These are phyloP conservation scores for Rhinopomastus cyanomelas DNA, from an alignment of 2,113 vertebrate genomes.

Conservation along the genomic window DNA sequence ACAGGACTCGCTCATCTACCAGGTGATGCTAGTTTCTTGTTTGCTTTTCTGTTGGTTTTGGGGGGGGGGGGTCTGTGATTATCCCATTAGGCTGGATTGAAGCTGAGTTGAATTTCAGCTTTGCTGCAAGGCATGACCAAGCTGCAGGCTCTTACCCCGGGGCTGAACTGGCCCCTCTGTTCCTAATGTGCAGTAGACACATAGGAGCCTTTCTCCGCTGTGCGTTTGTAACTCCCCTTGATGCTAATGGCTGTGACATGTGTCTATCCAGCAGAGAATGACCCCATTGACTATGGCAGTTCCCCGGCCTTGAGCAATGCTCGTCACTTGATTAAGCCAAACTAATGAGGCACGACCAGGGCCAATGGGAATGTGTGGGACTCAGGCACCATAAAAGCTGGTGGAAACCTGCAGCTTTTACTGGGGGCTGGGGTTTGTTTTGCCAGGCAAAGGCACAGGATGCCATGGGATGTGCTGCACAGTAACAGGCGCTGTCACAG, in stretches of 20 bases:
- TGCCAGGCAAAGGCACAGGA: background rate
- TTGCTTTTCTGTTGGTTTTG: background rate
- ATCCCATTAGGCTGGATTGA: background rate
- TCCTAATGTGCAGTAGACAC: background rate
- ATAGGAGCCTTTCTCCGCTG: constrained; percentile 45
- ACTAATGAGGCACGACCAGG: constrained; percentile 58
- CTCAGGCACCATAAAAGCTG: background rate
- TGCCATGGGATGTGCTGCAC: background rate
- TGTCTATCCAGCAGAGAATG: constrained; percentile 62
- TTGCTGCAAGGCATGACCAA: background rate
- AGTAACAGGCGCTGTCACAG: background rate
- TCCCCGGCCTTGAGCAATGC: background rate
- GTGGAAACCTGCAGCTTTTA: constrained; percentile 22
- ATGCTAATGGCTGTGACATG: constrained; percentile 68
- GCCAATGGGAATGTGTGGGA: constrained; percentile 40
- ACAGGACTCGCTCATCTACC: background rate
- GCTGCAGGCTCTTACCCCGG: background rate
- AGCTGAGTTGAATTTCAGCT: background rate
- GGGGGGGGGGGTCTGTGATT: too few species aligned
- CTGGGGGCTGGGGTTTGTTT: background rate
- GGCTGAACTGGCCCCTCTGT: constrained; percentile 22
- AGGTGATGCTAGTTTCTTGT: background rate
- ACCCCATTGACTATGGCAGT: constrained; percentile 42
- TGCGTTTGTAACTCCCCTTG: constrained; percentile 26
- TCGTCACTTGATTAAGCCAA: constrained; percentile 70